Conservation (phyloP, 2,113 vertebrate genomes). For the Macroglossus sobrinus region DNA sequence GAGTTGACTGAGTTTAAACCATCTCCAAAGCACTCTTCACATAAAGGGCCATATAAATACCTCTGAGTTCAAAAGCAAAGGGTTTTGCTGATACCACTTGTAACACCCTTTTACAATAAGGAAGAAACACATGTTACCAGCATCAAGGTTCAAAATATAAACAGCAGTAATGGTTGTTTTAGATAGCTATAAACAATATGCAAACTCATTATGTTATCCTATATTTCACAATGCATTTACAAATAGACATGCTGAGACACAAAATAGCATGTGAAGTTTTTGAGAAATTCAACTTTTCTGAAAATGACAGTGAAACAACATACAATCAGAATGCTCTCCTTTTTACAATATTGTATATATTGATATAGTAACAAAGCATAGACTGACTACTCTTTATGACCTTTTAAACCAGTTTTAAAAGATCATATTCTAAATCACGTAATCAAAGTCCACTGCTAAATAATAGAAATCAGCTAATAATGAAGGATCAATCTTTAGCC, state of each 20-base stretch:
- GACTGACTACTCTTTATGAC: neutral
- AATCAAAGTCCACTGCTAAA: neutral
- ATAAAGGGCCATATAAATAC: conserved; percentile 69
- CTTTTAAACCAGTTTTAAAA: neutral
- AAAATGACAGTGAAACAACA: conserved; percentile 11
- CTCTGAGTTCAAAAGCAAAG: conserved; percentile 74
- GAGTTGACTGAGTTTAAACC: conserved; percentile 49
- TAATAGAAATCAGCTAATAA: neutral
- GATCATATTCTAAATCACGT: neutral
- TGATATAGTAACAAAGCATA: neutral
- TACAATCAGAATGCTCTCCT: neutral
- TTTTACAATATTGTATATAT: neutral
- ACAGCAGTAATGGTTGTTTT: conserved; percentile 37
- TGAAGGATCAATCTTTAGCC: neutral
- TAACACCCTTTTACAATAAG: conserved; percentile 67
- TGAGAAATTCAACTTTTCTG: neutral
- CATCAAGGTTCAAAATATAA: conserved; percentile 58
- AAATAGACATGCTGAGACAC: neutral
- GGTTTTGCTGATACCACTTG: conserved; percentile 72
- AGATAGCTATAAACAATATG: neutral
- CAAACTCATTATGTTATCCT: neutral
- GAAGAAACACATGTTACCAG: conserved; percentile 74
- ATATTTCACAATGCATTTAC: neutral
- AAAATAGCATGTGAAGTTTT: neutral
- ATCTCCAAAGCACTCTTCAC: conserved; percentile 71